A percentile compares a stretch with the other conserved stretches of the same genome.
Evolutionary conservation across 2,797 vertebrate species (phyloP).

Genomic region (Gymnothorax javanicus): DNA sequence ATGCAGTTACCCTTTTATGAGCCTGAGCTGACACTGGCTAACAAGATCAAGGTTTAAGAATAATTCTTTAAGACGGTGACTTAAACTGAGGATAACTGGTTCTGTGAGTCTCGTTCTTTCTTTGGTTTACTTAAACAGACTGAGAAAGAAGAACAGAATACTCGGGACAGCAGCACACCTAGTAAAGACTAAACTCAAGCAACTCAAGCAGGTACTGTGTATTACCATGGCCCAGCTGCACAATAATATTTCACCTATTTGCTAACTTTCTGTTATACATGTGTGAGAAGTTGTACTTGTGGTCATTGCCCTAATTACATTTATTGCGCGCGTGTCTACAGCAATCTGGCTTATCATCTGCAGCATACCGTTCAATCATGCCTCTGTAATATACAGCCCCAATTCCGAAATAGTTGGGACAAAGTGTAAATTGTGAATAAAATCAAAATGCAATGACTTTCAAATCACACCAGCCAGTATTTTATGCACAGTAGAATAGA

Average conservation of each 20-base stretch:
- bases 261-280: neutral
- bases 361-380: neutral
- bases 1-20: too few relatives aligned
- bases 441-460: too few relatives aligned
- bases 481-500: too few relatives aligned
- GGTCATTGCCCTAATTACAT: neutral
- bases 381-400: neutral
- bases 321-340: neutral
- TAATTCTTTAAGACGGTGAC: neutral
- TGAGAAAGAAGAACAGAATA: slow-evolving; percentile 23
- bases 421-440: too few relatives aligned
- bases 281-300: neutral
- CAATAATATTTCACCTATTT: neutral
- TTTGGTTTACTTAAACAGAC: slow-evolving; percentile 7
- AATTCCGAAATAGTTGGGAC: too few relatives aligned
- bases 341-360: neutral
- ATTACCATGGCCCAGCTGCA: neutral
- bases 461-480: too few relatives aligned
- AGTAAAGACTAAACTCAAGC: slow-evolving; percentile 27
- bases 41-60: neutral
- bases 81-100: neutral
- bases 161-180: neutral
- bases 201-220: neutral
- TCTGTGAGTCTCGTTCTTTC: neutral
- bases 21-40: neutral